Evolutionary conservation across 2,797 vertebrate species (phyloP).

Genomic region (Emydoidea blandingii): DNA sequence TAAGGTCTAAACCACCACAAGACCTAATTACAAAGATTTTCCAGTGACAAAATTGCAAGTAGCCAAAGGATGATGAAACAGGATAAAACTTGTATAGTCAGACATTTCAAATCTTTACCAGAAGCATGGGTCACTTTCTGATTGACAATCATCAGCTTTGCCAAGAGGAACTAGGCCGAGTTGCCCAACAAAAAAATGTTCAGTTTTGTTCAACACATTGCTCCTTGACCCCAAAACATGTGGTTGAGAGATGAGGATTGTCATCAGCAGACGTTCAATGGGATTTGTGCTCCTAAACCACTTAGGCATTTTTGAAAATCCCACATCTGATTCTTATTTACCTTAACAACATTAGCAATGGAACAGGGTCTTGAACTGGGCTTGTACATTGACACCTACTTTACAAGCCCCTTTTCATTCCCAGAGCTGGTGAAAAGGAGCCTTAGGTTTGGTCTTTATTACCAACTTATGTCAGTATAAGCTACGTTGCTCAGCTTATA

Average conservation of each 20-base stretch:
- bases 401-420: too few relatives aligned
- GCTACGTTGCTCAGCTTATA: not conserved
- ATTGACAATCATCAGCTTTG: not conserved
- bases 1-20: not conserved
- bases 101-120: not conserved
- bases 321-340: not conserved
- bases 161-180: rapidly evolving
- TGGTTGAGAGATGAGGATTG: not conserved
- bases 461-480: not conserved
- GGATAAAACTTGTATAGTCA: not conserved
- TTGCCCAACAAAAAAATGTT: rapidly evolving
- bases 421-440: not conserved
- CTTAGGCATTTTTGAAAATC: not conserved
- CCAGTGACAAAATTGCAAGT: not conserved
- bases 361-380: not conserved
- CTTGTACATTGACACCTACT: not conserved
- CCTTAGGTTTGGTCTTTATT: too few relatives aligned
- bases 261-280: conserved; percentile 9
- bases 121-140: not conserved
- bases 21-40: not conserved
- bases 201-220: conserved; percentile 18
- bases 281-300: conserved; percentile 33
- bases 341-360: conserved; percentile 11
- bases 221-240: not conserved
- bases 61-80: not conserved